These are phyloP conservation scores for Bombus affinis DNA, from an alignment of 1,140 invertebrate species.

Conservation along the genomic window DNA sequence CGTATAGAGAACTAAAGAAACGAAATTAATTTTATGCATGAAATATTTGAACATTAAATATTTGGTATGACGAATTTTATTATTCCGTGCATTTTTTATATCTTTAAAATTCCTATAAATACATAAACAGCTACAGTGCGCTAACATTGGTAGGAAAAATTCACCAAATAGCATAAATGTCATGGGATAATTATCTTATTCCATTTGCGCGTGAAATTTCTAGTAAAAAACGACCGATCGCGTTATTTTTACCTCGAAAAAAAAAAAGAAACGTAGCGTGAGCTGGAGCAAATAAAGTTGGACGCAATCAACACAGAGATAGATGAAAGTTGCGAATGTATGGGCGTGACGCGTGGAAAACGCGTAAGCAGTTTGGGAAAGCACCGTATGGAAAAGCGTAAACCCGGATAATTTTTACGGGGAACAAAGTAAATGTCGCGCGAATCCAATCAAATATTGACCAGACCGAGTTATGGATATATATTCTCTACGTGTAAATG, in stretches of 20 bases:
- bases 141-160: no score
- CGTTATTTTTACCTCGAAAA: neutral
- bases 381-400: neutral
- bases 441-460: conserved; percentile 16
- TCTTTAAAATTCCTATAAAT: no score
- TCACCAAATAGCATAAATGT: no score
- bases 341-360: neutral
- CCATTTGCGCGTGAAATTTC: no score
- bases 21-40: no score
- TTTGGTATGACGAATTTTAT: no score
- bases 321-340: neutral
- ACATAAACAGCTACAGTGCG: no score
- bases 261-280: neutral
- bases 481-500: conserved; percentile 1
- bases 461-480: neutral
- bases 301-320: neutral
- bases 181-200: no score
- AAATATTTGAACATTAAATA: no score
- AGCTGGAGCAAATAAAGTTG: neutral
- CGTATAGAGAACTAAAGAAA: no score
- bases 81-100: no score
- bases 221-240: neutral
- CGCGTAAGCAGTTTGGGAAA: neutral
- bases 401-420: conserved; percentile 12
- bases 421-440: neutral